phyloP scores from a whole-genome alignment of 2,888 invertebrate genomes.

The Oithona nana region DNA sequence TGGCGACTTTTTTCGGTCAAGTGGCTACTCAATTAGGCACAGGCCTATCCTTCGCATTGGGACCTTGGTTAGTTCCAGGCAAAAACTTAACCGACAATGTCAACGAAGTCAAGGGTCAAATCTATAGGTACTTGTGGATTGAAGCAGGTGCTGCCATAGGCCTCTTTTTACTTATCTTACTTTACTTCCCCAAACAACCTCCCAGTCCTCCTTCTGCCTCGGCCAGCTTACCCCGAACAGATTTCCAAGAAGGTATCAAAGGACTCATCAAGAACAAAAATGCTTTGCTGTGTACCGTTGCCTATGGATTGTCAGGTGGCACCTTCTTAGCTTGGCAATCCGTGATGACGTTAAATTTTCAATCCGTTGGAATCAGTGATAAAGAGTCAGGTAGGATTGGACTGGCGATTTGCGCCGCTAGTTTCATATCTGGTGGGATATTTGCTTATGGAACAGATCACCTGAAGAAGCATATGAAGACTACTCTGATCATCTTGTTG shows the following conservation, averaged over 20 bases:
- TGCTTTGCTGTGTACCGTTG: neutral
- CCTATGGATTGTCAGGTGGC: neutral
- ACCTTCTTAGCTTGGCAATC: neutral
- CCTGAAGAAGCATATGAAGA: neutral
- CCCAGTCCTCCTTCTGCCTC: neutral
- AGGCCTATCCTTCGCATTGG: slow-evolving; percentile 11
- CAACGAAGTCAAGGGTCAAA: neutral
- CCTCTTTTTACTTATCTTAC: neutral
- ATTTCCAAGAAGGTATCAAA: neutral
- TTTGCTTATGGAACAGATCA: neutral
- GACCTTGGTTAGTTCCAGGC: slow-evolving; percentile 3
- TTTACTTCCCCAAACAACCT: neutral
- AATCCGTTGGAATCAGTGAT: neutral
- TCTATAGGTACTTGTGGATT: neutral
- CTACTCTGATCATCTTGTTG: neutral
- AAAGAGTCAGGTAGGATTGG: neutral
- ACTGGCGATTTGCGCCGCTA: neutral
- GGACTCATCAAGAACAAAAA: neutral
- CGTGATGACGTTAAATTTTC: neutral
- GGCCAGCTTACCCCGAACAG: neutral
- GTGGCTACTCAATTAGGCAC: slow-evolving; percentile 4
- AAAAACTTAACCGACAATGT: neutral
- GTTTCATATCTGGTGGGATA: neutral
- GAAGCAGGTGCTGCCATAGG: neutral
- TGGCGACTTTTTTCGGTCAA: slow-evolving; percentile 16